Evolutionary conservation across 2,888 invertebrate species (phyloP).

Genomic region (Andrena minutula): DNA sequence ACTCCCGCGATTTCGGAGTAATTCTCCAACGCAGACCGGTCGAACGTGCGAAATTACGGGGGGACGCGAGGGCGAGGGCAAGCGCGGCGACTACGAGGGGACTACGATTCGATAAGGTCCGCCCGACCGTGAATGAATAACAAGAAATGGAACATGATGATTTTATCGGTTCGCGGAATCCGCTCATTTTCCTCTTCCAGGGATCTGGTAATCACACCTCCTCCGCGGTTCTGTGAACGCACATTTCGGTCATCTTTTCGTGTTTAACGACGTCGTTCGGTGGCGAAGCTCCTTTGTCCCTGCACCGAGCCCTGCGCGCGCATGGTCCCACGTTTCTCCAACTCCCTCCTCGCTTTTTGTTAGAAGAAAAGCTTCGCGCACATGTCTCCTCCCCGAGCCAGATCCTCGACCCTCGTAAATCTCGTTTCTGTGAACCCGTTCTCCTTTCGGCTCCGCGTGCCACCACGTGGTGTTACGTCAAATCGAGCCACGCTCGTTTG

Average conservation of each 20-base stretch:
- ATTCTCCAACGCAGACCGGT: neutral
- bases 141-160: neutral
- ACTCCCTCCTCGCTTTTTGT: neutral
- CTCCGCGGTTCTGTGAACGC: neutral
- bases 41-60: neutral
- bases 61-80: neutral
- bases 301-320: neutral
- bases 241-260: neutral
- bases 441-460: constrained; percentile 34
- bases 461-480: constrained; percentile 58
- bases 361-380: constrained; percentile 34
- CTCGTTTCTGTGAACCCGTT: constrained; percentile 50
- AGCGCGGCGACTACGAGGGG: neutral
- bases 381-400: constrained; percentile 29
- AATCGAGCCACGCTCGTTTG: constrained; percentile 45
- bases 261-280: constrained; percentile 21
- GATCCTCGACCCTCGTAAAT: constrained; percentile 47
- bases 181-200: constrained; percentile 21
- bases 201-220: constrained; percentile 30
- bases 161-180: constrained; percentile 20
- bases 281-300: constrained; percentile 25
- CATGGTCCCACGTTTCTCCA: constrained; percentile 57
- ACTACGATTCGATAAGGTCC: neutral
- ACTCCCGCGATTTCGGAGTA: neutral
- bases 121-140: constrained; percentile 20